These are phyloP conservation scores for Saccopteryx bilineata DNA, from an alignment of 2,113 vertebrate species.

Conservation along the genomic window DNA sequence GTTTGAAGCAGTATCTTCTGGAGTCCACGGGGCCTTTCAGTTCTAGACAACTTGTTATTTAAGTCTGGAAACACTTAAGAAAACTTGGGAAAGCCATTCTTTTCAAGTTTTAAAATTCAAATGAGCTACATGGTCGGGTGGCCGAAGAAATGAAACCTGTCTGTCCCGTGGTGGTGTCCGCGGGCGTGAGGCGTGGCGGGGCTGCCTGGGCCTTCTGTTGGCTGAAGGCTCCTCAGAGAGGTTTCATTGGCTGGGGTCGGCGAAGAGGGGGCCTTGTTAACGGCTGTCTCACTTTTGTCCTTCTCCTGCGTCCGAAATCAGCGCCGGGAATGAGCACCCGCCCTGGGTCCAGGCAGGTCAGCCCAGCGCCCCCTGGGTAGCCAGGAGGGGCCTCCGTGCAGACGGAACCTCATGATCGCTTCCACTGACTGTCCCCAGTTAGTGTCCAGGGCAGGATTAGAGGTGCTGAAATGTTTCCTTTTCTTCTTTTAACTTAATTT, in stretches of 20 bases:
- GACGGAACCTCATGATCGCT: fast-evolving
- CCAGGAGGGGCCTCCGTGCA: too few relatives aligned
- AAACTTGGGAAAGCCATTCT: not conserved
- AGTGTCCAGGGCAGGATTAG: not conserved
- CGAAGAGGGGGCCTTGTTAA: too few relatives aligned
- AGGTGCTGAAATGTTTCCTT: fast-evolving
- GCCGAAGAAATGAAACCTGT: fast-evolving
- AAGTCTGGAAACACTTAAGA: not conserved
- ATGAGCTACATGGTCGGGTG: fast-evolving
- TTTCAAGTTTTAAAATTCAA: not conserved
- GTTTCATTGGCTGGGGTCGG: too few relatives aligned
- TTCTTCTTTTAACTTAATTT: not conserved
- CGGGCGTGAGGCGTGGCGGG: fast-evolving
- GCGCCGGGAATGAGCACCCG: fast-evolving
- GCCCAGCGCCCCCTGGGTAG: too few relatives aligned
- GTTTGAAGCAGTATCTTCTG: fast-evolving
- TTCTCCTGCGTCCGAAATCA: fast-evolving
- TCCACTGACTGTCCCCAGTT: not conserved
- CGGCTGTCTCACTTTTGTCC: fast-evolving
- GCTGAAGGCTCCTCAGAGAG: not conserved
- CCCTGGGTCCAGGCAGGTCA: too few relatives aligned
- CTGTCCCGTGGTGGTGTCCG: fast-evolving
- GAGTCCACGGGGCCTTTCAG: not conserved
- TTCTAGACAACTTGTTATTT: not conserved
- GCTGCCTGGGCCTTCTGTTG: fast-evolving